These are phyloP conservation scores for Sceloporus undulatus DNA, from an alignment of 2,113 vertebrate species.

Conservation along the genomic window DNA sequence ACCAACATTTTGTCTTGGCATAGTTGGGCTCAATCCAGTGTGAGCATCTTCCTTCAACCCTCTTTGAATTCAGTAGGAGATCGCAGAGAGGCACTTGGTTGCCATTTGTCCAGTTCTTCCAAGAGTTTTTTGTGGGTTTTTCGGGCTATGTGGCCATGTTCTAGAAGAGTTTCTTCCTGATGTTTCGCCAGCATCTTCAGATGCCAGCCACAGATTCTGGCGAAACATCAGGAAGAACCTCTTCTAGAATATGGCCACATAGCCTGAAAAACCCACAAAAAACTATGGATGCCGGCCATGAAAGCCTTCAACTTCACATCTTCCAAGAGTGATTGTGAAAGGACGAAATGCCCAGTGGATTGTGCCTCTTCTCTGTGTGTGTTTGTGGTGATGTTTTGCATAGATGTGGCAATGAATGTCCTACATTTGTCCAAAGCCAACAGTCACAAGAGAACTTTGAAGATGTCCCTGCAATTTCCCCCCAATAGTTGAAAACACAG, in stretches of 20 bases:
- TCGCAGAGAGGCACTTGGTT: not conserved
- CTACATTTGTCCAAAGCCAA: not conserved
- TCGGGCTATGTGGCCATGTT: no score
- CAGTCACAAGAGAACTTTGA: not conserved
- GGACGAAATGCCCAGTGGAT: not conserved
- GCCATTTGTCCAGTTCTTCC: no score
- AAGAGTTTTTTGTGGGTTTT: no score
- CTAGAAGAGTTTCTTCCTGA: no score
- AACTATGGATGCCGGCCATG: no score
- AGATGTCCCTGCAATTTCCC: no score
- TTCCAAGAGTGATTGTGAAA: not conserved
- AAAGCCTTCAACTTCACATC: not conserved
- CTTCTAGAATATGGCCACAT: no score
- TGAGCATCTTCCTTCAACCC: not conserved
- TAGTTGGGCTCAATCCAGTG: not conserved
- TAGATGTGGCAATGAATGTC: not conserved
- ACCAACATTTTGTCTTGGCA: not conserved
- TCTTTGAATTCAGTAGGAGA: not conserved
- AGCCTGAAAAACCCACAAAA: no score
- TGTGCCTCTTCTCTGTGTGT: constrained; percentile 37
- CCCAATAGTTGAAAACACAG: not conserved
- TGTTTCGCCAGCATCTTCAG: no score
- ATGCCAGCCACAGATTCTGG: no score
- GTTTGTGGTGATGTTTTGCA: not conserved
- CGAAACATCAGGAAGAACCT: no score